Percentiles rank a stretch among this genome's conserved stretches.
These are phyloP conservation scores for Hypothenemus hampei DNA, from an alignment of 1,140 invertebrate species.

Conservation along the genomic window DNA sequence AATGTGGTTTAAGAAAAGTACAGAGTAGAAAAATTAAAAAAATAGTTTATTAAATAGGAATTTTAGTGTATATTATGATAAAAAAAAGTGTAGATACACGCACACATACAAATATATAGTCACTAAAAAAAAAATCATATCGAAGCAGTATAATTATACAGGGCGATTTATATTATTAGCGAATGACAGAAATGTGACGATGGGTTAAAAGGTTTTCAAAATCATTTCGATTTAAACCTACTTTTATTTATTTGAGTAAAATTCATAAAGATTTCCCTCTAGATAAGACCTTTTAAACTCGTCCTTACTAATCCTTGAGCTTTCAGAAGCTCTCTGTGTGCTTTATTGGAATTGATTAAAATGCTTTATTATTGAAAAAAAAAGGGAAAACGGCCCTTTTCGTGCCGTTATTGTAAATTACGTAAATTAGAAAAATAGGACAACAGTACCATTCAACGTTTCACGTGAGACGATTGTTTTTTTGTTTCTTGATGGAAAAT, in stretches of 20 bases:
- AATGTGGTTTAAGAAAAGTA: conserved; percentile 15
- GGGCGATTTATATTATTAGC: conserved; percentile 25
- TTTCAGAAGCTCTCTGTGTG: conserved; percentile 25
- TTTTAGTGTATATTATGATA: conserved; percentile 34
- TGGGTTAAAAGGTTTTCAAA: too few species aligned
- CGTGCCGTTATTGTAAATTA: conserved; percentile 32
- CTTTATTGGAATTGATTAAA: conserved; percentile 44
- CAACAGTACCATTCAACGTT: too few species aligned
- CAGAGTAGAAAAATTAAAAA: conserved; percentile 17
- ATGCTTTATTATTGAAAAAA: conserved; percentile 42
- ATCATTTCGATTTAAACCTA: too few species aligned
- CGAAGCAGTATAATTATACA: conserved; percentile 34
- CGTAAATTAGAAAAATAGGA: conserved; percentile 16
- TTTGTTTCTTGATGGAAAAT: too few species aligned
- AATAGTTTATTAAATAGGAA: conserved; percentile 18
- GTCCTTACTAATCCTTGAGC: conserved; percentile 11
- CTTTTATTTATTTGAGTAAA: too few species aligned
- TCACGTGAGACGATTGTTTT: too few species aligned
- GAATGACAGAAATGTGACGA: conserved; percentile 18
- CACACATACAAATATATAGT: conserved; percentile 37
- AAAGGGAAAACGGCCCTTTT: conserved; percentile 7
- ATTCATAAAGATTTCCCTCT: too few species aligned
- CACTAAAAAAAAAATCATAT: conserved; percentile 36
- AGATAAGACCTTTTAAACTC: too few species aligned
- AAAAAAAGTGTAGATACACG: conserved; percentile 37